Evolutionary conservation across 2,888 invertebrate genomes (phyloP).

Genomic region (Diarsia dahlii): DNA sequence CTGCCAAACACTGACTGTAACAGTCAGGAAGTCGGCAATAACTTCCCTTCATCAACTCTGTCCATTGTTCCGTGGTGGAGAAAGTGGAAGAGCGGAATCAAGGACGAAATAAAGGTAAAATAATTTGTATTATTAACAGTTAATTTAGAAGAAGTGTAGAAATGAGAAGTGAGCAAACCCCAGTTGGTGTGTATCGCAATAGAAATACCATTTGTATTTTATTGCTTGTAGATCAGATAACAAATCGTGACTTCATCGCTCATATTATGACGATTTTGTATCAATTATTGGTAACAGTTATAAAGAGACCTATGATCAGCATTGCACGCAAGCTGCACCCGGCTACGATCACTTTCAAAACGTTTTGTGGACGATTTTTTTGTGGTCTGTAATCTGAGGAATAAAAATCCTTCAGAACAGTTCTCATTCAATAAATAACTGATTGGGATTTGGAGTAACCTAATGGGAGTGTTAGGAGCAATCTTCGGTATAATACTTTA

Average conservation of each 20-base stretch:
- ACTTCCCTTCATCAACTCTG: slow-evolving; percentile 7
- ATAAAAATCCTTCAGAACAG: not conserved
- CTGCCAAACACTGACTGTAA: not conserved
- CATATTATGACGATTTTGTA: not conserved
- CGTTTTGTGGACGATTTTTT: not conserved
- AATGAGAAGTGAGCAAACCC: not conserved
- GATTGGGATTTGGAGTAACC: not conserved
- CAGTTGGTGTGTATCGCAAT: not conserved
- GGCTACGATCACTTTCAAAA: not conserved
- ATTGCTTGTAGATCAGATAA: not conserved
- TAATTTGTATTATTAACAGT: not conserved
- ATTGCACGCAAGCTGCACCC: not conserved
- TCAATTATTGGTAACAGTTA: not conserved
- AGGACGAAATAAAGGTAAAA: slow-evolving; percentile 46
- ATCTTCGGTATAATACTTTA: not conserved
- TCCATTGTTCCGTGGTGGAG: slow-evolving; percentile 37
- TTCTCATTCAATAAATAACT: not conserved
- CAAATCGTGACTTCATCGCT: not conserved
- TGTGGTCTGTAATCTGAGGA: not conserved
- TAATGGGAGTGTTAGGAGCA: not conserved
- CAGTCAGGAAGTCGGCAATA: not conserved
- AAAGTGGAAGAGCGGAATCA: slow-evolving; percentile 32
- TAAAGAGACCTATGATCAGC: not conserved
- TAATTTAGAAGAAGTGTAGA: not conserved
- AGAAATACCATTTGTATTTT: not conserved